phyloP scores from a whole-genome alignment of 2,113 vertebrate genomes.

The Salvelinus fontinalis region DNA sequence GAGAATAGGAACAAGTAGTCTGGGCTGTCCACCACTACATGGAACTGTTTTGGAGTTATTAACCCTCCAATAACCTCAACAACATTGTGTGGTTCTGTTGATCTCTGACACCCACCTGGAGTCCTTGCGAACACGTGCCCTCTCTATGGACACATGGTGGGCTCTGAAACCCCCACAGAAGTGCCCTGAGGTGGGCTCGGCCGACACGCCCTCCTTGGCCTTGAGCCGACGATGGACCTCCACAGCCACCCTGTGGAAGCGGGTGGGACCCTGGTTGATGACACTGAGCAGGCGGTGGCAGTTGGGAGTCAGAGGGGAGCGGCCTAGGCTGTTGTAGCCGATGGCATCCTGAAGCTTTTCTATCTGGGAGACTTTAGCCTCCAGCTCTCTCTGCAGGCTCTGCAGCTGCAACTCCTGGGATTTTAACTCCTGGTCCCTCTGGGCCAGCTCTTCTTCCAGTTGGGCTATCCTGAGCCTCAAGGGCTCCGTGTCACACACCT shows the following conservation, averaged over 20 bases:
- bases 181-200: conserved; percentile 76
- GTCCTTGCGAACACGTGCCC: conserved; percentile 63
- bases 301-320: conserved; percentile 31
- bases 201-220: conserved; percentile 81
- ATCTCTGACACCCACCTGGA: conserved; percentile 65
- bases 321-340: conserved; percentile 61
- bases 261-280: conserved; percentile 74
- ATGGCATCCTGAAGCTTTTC: conserved; percentile 81
- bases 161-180: conserved; percentile 60
- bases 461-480: conserved; percentile 66
- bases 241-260: conserved; percentile 73
- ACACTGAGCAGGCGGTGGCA: conserved; percentile 63
- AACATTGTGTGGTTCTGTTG: background rate
- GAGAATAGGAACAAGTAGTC: background rate
- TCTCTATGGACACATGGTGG: conserved; percentile 46
- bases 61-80: conserved; percentile 15
- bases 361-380: conserved; percentile 72
- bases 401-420: conserved; percentile 63
- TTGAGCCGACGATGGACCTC: conserved; percentile 76
- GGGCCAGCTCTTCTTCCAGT: conserved; percentile 70
- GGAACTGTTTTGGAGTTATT: no score
- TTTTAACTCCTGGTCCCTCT: conserved; percentile 59
- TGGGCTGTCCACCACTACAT: background rate
- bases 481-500: conserved; percentile 55
- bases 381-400: conserved; percentile 70